phyloP scores from a whole-genome alignment of 2,888 invertebrate genomes.

The Dugesia japonica region DNA sequence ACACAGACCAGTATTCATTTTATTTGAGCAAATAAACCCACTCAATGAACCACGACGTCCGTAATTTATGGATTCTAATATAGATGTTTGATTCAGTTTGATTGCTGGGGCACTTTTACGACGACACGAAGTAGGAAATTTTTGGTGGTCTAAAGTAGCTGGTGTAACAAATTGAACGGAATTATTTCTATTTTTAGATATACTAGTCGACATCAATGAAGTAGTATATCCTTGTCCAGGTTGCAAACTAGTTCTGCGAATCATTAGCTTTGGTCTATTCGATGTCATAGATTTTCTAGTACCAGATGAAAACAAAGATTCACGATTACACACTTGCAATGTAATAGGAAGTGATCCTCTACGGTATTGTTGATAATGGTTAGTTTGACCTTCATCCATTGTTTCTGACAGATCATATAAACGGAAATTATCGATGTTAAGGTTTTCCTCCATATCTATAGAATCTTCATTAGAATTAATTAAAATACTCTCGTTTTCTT shows the following conservation, averaged over 20 bases:
- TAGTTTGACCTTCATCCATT: not conserved
- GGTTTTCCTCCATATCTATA: constrained; percentile 1
- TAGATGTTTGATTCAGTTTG: not conserved
- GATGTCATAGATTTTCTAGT: not conserved
- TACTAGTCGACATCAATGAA: not conserved
- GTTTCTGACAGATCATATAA: not conserved
- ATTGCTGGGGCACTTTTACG: not conserved
- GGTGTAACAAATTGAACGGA: not conserved
- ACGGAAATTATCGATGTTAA: not conserved
- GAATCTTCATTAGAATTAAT: not conserved
- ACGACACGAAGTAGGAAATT: not conserved
- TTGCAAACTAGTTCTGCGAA: not conserved
- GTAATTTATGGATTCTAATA: not conserved
- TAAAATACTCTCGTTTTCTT: not conserved
- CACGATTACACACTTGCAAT: not conserved
- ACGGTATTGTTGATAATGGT: constrained; percentile 1
- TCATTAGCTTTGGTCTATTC: not conserved
- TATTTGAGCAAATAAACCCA: not conserved
- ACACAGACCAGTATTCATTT: not conserved
- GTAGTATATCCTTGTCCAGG: constrained; percentile 4
- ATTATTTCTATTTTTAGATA: constrained; percentile 10
- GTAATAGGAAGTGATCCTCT: constrained; percentile 24
- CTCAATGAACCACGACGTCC: not conserved
- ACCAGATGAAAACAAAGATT: not conserved
- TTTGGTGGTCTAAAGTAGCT: not conserved